phyloP scores from a whole-genome alignment of 2,888 invertebrate genomes.

The Diachrysia chrysitis region DNA sequence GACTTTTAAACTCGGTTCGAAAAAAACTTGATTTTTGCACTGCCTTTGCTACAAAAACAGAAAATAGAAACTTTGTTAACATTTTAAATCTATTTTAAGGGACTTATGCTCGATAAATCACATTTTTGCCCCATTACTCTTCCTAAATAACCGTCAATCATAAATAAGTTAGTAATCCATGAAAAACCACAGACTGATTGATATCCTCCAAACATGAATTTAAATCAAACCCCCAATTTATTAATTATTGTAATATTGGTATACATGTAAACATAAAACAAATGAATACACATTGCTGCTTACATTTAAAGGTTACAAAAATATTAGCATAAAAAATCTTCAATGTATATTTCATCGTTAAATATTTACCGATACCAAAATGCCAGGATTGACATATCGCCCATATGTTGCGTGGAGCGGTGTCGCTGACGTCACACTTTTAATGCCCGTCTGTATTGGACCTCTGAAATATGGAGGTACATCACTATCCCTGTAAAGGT shows the following conservation, averaged over 20 bases:
- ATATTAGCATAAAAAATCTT: background rate
- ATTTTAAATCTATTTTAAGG: too few relatives aligned
- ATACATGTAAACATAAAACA: background rate
- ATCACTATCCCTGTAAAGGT: background rate
- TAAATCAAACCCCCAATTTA: background rate
- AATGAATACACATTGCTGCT: background rate
- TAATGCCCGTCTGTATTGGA: conserved; percentile 4
- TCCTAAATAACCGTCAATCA: background rate
- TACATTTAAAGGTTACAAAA: background rate
- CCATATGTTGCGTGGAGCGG: conserved; percentile 3
- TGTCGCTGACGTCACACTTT: conserved; percentile 2
- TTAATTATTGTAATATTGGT: background rate
- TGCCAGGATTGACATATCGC: background rate
- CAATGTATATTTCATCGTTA: conserved; percentile 4
- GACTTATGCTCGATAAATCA: background rate
- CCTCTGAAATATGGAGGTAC: conserved; percentile 2
- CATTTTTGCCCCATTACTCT: background rate
- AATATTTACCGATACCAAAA: conserved; percentile 1
- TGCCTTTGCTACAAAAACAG: too few relatives aligned
- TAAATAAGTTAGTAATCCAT: too few relatives aligned
- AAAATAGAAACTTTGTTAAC: too few relatives aligned
- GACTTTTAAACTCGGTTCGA: too few relatives aligned
- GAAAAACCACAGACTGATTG: background rate
- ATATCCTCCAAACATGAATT: background rate
- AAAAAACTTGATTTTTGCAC: too few relatives aligned